These are phyloP conservation scores for Leptopilina boulardi DNA, from an alignment of 1,140 invertebrate genomes.

Conservation along the genomic window DNA sequence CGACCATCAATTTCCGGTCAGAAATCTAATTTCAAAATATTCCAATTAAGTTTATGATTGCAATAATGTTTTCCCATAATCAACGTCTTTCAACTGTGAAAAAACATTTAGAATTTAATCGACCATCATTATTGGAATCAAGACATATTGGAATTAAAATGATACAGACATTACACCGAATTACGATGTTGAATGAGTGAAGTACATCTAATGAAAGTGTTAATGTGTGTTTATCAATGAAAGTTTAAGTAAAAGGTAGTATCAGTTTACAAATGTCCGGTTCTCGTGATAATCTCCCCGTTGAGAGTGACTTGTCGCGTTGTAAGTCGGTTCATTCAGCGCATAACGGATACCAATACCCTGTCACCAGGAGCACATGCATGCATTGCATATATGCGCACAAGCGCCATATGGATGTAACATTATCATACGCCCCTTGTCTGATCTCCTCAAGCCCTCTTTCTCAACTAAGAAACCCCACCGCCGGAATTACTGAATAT, in stretches of 20 bases:
- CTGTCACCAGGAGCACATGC: background rate
- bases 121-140: background rate
- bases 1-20: background rate
- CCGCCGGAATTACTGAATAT: conserved; percentile 51
- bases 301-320: conserved; percentile 24
- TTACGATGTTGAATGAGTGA: background rate
- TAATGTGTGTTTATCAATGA: conserved; percentile 4
- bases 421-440: conserved; percentile 50
- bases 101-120: no score
- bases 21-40: no score
- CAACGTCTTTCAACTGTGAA: no score
- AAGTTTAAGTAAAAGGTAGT: conserved; percentile 12
- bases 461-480: conserved; percentile 40
- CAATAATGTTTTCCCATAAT: background rate
- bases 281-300: conserved; percentile 19
- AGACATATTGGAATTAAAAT: background rate
- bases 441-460: conserved; percentile 44
- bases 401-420: conserved; percentile 17
- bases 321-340: conserved; percentile 12
- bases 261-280: conserved; percentile 25
- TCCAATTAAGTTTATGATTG: background rate
- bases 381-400: background rate
- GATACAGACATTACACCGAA: background rate
- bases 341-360: conserved; percentile 8
- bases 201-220: conserved; percentile 15